phyloP scores from a whole-genome alignment of 2,797 vertebrate species.

The Amniataba percoides region DNA sequence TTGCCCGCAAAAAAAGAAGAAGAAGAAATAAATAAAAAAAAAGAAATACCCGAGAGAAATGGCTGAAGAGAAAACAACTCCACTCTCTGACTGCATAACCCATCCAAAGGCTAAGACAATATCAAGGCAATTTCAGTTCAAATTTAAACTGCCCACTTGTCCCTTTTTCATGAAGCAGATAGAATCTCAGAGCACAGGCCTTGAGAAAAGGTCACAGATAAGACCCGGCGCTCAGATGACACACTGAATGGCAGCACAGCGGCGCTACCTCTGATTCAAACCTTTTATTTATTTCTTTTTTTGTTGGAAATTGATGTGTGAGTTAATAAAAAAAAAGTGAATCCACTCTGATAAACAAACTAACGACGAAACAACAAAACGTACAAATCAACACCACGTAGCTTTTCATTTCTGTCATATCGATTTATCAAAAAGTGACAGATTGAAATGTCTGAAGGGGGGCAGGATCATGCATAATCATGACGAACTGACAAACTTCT shows the following conservation, averaged over 20 bases:
- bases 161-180: conserved; percentile 79
- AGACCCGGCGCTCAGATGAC: conserved; percentile 66
- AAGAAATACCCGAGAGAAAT: conserved; percentile 63
- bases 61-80: conserved; percentile 68
- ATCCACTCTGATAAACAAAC: conserved; percentile 36
- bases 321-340: conserved; percentile 1
- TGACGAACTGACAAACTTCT: conserved; percentile 8
- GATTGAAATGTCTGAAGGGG: conserved; percentile 18
- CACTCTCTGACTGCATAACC: conserved; percentile 62
- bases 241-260: conserved; percentile 42
- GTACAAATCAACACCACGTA: conserved; percentile 13
- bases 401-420: conserved; percentile 27
- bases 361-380: conserved; percentile 8
- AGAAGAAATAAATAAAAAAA: conserved; percentile 1
- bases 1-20: conserved; percentile 32
- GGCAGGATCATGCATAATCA: conserved; percentile 12
- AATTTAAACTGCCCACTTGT: conserved; percentile 82
- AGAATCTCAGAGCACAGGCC: conserved; percentile 74
- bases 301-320: conserved; percentile 14
- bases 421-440: conserved; percentile 23
- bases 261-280: conserved; percentile 49
- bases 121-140: conserved; percentile 83
- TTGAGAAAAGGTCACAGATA: conserved; percentile 83
- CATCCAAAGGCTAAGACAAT: conserved; percentile 79
- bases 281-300: not conserved